Evolutionary conservation across 2,113 vertebrate genomes (phyloP).

Genomic region (Odontophorus gujanensis): DNA sequence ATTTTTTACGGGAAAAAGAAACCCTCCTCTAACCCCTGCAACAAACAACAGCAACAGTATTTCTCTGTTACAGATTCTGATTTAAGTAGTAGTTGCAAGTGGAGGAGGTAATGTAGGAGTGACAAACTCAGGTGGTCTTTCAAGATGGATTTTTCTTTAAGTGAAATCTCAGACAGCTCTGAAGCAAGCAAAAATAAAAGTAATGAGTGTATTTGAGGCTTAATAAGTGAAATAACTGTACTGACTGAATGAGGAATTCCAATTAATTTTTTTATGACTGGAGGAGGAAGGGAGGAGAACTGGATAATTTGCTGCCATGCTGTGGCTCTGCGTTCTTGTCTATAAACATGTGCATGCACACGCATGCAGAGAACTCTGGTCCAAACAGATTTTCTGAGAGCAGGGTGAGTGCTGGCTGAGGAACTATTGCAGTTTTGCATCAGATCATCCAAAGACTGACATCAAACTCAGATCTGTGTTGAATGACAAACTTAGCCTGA

Average conservation of each 20-base stretch:
- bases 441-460: not conserved
- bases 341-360: rapidly evolving
- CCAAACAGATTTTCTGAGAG: not conserved
- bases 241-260: not conserved
- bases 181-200: not conserved
- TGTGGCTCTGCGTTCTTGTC: not conserved
- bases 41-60: not conserved
- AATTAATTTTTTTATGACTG: not conserved
- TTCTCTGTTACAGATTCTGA: not conserved
- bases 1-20: not conserved
- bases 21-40: too few species aligned
- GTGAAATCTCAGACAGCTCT: not conserved
- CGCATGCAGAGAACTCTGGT: not conserved
- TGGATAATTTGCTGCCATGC: not conserved
- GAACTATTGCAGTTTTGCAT: not conserved
- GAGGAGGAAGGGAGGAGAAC: not conserved
- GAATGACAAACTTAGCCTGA: not conserved
- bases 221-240: not conserved
- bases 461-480: not conserved
- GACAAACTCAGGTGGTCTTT: not conserved
- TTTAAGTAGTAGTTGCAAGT: not conserved
- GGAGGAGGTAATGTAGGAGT: not conserved
- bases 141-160: not conserved
- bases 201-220: not conserved
- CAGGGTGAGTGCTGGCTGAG: rapidly evolving